phyloP scores from a whole-genome alignment of 2,797 vertebrate species.

The Mormyrops attenuatus region DNA sequence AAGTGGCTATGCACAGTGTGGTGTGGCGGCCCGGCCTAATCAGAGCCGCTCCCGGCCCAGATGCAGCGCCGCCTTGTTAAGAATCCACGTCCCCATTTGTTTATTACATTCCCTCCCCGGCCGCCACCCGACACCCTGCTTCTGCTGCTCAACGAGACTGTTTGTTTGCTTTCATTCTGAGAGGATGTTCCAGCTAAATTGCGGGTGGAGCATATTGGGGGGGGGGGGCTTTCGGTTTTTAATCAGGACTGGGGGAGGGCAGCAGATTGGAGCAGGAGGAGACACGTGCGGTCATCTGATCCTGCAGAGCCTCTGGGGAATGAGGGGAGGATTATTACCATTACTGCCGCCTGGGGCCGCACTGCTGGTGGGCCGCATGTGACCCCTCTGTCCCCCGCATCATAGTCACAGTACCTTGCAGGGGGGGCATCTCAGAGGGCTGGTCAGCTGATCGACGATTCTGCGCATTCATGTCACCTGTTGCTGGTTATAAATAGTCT shows the following conservation, averaged over 20 bases:
- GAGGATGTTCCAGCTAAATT: background rate
- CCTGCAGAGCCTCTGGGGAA: background rate
- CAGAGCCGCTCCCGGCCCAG: background rate
- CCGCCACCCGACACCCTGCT: background rate
- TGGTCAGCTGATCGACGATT: background rate
- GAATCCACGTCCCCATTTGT: background rate
- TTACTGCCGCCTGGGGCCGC: background rate
- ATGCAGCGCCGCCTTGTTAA: background rate
- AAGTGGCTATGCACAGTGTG: background rate
- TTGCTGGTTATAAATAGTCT: background rate
- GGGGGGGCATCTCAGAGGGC: background rate
- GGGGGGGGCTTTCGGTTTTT: background rate
- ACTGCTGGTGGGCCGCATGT: background rate
- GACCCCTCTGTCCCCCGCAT: background rate
- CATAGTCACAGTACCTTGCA: background rate
- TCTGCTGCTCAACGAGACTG: background rate
- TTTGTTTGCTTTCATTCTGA: conserved; percentile 11
- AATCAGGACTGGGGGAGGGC: background rate
- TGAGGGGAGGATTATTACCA: background rate
- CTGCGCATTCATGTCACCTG: background rate
- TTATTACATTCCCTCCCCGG: background rate
- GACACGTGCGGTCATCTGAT: background rate
- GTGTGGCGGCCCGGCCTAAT: background rate
- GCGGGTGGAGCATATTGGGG: background rate
- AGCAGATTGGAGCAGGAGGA: background rate